phyloP scores from a whole-genome alignment of 2,888 invertebrate species.

The Hetaerina titia region DNA sequence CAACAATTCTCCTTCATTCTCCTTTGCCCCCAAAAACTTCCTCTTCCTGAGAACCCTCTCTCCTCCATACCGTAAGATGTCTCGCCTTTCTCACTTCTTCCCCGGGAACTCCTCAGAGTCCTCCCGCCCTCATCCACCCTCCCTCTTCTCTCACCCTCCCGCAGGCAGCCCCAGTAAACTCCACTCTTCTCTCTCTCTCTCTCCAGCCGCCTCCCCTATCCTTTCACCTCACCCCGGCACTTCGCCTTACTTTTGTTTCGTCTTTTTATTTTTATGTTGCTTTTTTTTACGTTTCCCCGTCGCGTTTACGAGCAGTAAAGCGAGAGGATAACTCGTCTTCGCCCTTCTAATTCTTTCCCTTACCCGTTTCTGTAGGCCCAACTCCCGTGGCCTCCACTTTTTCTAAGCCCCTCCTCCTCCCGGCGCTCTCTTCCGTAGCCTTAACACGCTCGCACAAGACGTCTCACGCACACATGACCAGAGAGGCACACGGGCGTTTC shows the following conservation, averaged over 20 bases:
- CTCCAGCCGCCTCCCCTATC: background rate
- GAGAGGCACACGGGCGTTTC: no score
- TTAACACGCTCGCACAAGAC: no score
- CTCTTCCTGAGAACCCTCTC: background rate
- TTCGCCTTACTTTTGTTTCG: background rate
- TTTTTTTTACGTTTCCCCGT: conserved; percentile 23
- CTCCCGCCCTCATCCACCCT: background rate
- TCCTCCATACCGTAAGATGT: background rate
- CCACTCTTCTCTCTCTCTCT: background rate
- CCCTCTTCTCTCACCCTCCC: background rate
- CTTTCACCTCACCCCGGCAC: background rate
- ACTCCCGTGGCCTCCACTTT: background rate
- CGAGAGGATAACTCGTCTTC: conserved; percentile 43
- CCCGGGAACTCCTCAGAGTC: background rate
- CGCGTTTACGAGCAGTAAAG: conserved; percentile 63
- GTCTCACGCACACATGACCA: no score
- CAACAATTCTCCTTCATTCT: background rate
- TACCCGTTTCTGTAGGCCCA: background rate
- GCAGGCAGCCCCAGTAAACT: no score
- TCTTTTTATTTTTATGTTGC: background rate
- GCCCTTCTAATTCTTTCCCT: background rate
- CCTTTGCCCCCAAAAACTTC: background rate
- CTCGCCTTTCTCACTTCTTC: conserved; percentile 30
- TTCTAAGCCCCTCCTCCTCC: background rate
- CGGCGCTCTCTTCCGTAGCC: no score